Base-by-base conservation (phyloP, 2,797 vertebrate species). In the Notolepis coatsorum region DNA sequence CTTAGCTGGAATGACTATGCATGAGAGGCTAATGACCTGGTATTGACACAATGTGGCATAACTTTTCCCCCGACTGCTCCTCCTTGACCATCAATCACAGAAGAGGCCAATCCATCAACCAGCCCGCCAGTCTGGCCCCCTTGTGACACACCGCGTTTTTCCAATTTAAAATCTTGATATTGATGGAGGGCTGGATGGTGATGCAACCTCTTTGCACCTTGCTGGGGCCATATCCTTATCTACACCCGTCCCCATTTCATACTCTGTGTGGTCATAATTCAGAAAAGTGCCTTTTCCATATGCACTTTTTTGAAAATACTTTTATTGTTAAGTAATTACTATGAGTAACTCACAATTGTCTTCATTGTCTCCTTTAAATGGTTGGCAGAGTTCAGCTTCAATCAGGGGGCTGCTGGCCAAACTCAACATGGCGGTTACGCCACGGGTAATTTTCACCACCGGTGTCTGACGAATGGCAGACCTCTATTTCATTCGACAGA, bases 161-260 rank as follows among this genome's bases (percentile, higher is more conserved):
- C 89, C 82, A 85, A 89, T 86, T 88, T 88, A 86, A 87, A 88
- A 87, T 88, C 85, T 74, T 90, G 86, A 90, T 88, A 84, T 87
- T 90, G 87, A 89, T 91, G 79, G 84, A 91, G 79, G 76, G 77
- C 84, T 46, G 53, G 33, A 28, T 74, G 66, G 41, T 49, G 48
- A 72, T 58, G 58, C 75, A 73, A 71, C 61, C 33, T 77, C 73
- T 73, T 68, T 77, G 73, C 79, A 78, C 56, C 47, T 73, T 35
- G 24, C 74, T 61, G 45, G 30, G 56, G 61, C 67, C 54, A 61
- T 79, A 66, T 69, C 62, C 53, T 63, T 68, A 65, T 77, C 63
- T 66, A 46, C 73, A 70, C 63, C 52, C 64, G 67, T 30, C 3
- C 57, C 46, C 18, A 50, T n/a, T 33, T 30, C 20, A 21, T 21